A percentile compares a stretch with the other conserved stretches of the same genome.
phyloP scores from a whole-genome alignment of 2,888 invertebrate genomes.

The Arge pagana region DNA sequence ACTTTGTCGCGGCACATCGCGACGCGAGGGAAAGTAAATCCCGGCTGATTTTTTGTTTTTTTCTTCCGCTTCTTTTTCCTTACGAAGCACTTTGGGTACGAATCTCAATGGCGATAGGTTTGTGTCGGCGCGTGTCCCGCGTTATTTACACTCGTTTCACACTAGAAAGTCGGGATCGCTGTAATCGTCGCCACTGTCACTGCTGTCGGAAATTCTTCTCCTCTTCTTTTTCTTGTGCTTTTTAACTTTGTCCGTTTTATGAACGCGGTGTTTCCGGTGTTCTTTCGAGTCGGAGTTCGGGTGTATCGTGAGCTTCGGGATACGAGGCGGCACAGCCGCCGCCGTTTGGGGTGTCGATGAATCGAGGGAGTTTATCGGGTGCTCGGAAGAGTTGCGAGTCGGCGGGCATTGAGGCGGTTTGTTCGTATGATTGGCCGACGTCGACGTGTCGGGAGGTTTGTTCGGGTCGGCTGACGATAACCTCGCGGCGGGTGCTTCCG shows the following conservation, averaged over 20 bases:
- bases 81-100: not conserved
- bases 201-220: constrained; percentile 55
- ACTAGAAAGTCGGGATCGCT: constrained; percentile 65
- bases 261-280: constrained; percentile 51
- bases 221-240: constrained; percentile 56
- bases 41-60: not conserved
- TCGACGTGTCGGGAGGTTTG: not conserved
- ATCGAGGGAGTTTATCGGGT: constrained; percentile 43
- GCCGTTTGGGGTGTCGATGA: constrained; percentile 22
- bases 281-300: constrained; percentile 48
- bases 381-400: constrained; percentile 36
- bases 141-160: constrained; percentile 40
- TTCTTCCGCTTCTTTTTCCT: not conserved
- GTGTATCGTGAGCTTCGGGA: constrained; percentile 54
- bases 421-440: not conserved
- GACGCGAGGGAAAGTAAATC: too few species aligned
- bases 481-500: too few species aligned
- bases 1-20: too few species aligned
- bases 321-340: constrained; percentile 43
- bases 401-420: constrained; percentile 28
- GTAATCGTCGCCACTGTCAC: constrained; percentile 69
- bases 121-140: too few species aligned
- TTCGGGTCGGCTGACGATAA: not conserved
- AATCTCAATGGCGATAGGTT: too few species aligned
- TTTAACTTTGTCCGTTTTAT: constrained; percentile 53